Conservation (phyloP, 37 sponge, comb jelly and placozoan species). For the Cladorhizidae sp. region DNA sequence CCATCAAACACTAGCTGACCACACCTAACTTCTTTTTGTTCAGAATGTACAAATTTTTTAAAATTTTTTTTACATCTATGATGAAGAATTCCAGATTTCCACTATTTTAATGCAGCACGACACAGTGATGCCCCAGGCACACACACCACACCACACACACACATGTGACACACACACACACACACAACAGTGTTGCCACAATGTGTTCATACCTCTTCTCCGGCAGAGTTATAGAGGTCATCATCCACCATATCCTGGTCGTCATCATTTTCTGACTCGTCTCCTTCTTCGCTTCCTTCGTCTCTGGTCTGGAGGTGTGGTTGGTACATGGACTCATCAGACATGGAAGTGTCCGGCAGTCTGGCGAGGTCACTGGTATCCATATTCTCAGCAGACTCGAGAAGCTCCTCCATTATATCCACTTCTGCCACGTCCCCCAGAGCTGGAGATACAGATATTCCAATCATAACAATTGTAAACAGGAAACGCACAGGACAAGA, state of each 20-base stretch:
- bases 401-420: background rate
- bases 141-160: too few relatives aligned
- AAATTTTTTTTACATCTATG: too few relatives aligned
- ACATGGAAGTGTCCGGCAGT: background rate
- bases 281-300: slow-evolving; percentile 1
- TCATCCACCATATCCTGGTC: slow-evolving; percentile 54
- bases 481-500: too few relatives aligned
- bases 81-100: too few relatives aligned
- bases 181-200: background rate
- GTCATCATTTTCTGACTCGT: slow-evolving; percentile 12
- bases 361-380: slow-evolving; percentile 3
- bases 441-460: too few relatives aligned
- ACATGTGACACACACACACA: background rate
- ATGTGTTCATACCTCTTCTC: slow-evolving; percentile 77
- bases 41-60: too few relatives aligned
- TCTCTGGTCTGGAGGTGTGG: background rate
- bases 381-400: slow-evolving; percentile 16
- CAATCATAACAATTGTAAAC: too few relatives aligned
- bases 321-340: background rate
- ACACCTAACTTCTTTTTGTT: too few relatives aligned
- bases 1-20: too few relatives aligned
- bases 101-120: too few relatives aligned
- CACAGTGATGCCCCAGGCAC: too few relatives aligned
- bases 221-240: slow-evolving; percentile 87
- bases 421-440: too few relatives aligned